phyloP scores from a whole-genome alignment of 2,797 vertebrate species.

The Morelia viridis region DNA sequence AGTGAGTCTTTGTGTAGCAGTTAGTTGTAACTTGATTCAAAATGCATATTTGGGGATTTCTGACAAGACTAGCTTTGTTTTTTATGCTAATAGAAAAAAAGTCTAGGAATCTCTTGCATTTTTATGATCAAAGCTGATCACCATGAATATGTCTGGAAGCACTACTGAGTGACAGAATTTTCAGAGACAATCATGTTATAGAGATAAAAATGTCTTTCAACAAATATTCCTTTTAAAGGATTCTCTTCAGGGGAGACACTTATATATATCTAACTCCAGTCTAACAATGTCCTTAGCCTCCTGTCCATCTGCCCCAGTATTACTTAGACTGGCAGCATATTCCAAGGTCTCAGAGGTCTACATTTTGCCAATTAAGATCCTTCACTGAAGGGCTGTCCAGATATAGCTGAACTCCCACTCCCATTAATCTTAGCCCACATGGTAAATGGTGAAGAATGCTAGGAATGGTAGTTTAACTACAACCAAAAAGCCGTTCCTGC shows the following conservation, averaged over 20 bases:
- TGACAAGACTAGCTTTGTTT: slow-evolving; percentile 64
- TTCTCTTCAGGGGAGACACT: background rate
- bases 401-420: background rate
- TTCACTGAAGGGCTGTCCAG: background rate
- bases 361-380: background rate
- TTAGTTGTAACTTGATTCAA: slow-evolving; percentile 71
- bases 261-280: background rate
- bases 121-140: slow-evolving; percentile 65
- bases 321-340: background rate
- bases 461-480: background rate
- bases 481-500: background rate
- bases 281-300: background rate
- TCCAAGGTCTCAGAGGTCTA: background rate
- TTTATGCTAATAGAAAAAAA: slow-evolving; percentile 66
- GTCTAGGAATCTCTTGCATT: slow-evolving; percentile 66
- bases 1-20: slow-evolving; percentile 62
- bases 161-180: slow-evolving; percentile 60
- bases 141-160: slow-evolving; percentile 62
- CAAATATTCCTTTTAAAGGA: slow-evolving; percentile 42
- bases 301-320: background rate
- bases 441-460: background rate
- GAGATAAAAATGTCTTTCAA: slow-evolving; percentile 60
- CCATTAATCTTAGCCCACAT: background rate
- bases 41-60: slow-evolving; percentile 68
- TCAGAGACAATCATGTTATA: slow-evolving; percentile 40